Base-by-base conservation (phyloP, 2,113 vertebrate species). In the Oenanthe oenanthe region DNA sequence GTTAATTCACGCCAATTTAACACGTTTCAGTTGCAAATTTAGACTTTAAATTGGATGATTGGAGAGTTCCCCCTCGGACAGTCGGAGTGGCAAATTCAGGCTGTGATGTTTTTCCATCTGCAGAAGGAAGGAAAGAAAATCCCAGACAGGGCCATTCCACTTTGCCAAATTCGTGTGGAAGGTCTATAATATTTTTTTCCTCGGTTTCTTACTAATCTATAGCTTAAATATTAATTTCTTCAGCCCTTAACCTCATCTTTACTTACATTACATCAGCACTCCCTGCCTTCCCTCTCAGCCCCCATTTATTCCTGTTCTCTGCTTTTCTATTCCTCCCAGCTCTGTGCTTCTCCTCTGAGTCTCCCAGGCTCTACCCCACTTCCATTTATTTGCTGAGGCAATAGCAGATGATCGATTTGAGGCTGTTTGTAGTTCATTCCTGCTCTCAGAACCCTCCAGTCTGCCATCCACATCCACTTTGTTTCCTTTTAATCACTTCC, bases 1-100 rank as follows among this genome's bases (percentile, higher is more conserved):
- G 4, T 0, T 10, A 0, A 0, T 22, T 56, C 47, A 2, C 36
- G 1, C 28, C 21, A 0, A 16, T 28, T 68, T 28, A 15, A 56
- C 53, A 8, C 12, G 3, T 21, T 18, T 8, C 6, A 6, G 10
- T 3, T 13, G 36, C 17, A 45, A 11, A 48, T 48, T 25, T 1
- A 62, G 68, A 12, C 21, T 63, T 61, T 34, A 7, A 28, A 80
- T 42, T 9, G 2, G 5, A 32, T 6, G 4, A 51, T 28, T 24
- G 31, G 20, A 26, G 28, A 5, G 62, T 53, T 17, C 10, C 19
- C 31, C 14, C 45, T n/a, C 10, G 16, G 77, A 10, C 11, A 17
- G 17, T 5, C 16, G 9, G 40, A 45, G 21, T 10, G 48, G 14
- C 24, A 25, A 7, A 34, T 22, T 65, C 50, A 15, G 58, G 57